Evolutionary conservation across 2,113 vertebrate genomes (phyloP), one percentile per base, ranked within the genome.

Genomic region (Toxotes jaculatrix): DNA sequence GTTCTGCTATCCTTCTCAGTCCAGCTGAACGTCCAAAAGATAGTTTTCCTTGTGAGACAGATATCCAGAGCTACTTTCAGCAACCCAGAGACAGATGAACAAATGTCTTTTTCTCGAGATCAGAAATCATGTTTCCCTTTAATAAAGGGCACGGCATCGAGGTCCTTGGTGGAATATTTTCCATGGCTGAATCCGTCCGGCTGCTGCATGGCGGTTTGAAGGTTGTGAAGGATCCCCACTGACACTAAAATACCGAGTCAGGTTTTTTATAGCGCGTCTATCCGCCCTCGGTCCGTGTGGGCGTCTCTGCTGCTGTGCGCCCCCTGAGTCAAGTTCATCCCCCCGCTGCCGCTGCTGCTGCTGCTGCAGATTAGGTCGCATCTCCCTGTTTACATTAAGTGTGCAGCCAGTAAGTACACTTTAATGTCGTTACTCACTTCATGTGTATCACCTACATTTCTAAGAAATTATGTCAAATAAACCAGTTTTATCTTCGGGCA

Each of bases 241-340:
- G 77, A 77, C 38, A 40, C 57, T 59, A 31, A 43, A 64, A 42
- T 10, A 38, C 78, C 0, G 45, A 65, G 21, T 49, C 38, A 1
- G 1, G 55, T 74, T 77, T 90, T 27, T 88, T 88, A 86, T 90
- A 88, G 74, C 65, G 64, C 34, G 42, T 67, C 42, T 45, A 8
- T 17, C 13, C 3, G 11, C 63, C 43, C 49, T 66, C 55, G 8
- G 80, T 1, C 10, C 21, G 70, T 61, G 80, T 80, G 89, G 86
- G 90, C 87, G 91, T 88, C 79, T 78, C 74, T 81, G 68, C 74
- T 49, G 82, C 73, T 47, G 76, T 43, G 43, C 4, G 63, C 53
- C 55, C 38, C 53, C 57, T 21, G 60, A 76, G 16, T 66, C 82
- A 71, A 60, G 65, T 64, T 67, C 72, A 51, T 36, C 40, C 34